These are phyloP conservation scores for Pomacea canaliculata DNA, from an alignment of 2,888 invertebrate genomes.

Conservation along the genomic window DNA sequence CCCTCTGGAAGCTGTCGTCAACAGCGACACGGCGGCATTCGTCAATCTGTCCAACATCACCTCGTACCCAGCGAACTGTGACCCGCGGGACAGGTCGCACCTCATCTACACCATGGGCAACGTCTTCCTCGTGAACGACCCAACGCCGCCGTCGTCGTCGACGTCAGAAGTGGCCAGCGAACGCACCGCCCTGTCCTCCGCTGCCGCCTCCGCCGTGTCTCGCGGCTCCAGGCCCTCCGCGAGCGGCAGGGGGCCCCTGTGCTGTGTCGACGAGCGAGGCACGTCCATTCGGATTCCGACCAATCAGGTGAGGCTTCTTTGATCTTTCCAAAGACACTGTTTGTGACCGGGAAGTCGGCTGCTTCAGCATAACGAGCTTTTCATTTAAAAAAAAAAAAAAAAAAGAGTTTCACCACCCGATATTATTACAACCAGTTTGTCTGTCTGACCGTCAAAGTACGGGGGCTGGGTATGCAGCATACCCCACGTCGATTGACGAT, in stretches of 20 bases:
- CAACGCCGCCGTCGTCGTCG: background rate
- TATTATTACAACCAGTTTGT: too few species aligned
- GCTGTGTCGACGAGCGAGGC: slow-evolving; percentile 17
- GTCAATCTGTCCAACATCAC: slow-evolving; percentile 50
- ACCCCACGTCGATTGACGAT: too few species aligned
- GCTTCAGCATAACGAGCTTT: background rate
- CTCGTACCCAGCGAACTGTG: slow-evolving; percentile 40
- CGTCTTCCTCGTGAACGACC: slow-evolving; percentile 45
- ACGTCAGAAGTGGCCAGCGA: background rate
- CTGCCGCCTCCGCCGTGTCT: background rate
- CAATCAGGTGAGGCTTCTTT: slow-evolving; percentile 11
- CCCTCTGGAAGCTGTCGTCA: slow-evolving; percentile 45
- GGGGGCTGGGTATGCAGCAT: too few species aligned
- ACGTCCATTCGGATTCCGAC: slow-evolving; percentile 11
- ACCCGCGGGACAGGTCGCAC: slow-evolving; percentile 14
- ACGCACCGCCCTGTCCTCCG: background rate
- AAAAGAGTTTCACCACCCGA: too few species aligned
- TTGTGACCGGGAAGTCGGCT: background rate
- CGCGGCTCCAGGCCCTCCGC: background rate
- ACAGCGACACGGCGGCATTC: slow-evolving; percentile 47
- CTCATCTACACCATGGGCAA: slow-evolving; percentile 45
- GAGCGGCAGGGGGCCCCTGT: slow-evolving; percentile 7
- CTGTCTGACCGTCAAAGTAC: too few species aligned
- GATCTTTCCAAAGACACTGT: too few species aligned
- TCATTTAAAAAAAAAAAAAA: too few species aligned